Evolutionary conservation across 1,140 invertebrate species (phyloP).

Genomic region (Calephelis nemesis): DNA sequence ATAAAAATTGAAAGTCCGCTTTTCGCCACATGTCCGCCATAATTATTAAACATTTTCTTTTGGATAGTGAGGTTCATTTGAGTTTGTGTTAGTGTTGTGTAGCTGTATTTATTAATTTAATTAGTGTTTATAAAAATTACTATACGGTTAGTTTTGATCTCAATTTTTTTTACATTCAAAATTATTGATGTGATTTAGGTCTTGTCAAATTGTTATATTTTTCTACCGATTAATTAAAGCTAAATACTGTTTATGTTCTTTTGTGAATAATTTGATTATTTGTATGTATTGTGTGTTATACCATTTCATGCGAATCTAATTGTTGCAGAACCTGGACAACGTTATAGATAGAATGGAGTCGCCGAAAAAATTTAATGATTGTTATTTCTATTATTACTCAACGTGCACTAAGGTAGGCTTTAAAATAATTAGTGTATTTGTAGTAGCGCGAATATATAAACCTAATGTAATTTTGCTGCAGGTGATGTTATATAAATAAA

Average conservation of each 20-base stretch:
- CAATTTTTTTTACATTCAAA: constrained; percentile 51
- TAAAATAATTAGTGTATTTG: constrained; percentile 1
- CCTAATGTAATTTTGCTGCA: neutral
- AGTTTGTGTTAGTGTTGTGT: constrained; percentile 70
- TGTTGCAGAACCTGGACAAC: constrained; percentile 53
- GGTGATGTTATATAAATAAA: constrained; percentile 10
- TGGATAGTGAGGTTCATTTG: constrained; percentile 68
- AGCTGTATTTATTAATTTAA: constrained; percentile 70
- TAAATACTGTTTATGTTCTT: constrained; percentile 11
- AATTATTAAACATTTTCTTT: constrained; percentile 70
- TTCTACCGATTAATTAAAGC: constrained; percentile 9
- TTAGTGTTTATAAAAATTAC: constrained; percentile 63
- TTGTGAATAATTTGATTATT: constrained; percentile 4
- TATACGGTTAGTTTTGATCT: constrained; percentile 55
- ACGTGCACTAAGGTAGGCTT: constrained; percentile 86
- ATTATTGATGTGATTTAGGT: constrained; percentile 55
- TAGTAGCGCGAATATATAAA: neutral
- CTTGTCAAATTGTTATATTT: constrained; percentile 51
- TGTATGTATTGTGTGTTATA: constrained; percentile 12
- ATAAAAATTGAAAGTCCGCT: constrained; percentile 55
- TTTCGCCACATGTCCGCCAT: constrained; percentile 75
- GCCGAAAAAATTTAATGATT: constrained; percentile 86
- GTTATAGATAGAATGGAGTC: constrained; percentile 76
- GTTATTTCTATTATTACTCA: constrained; percentile 92
- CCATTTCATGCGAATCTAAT: constrained; percentile 23